Base-by-base conservation (phyloP, 2,888 invertebrate species). In the Mechanitis mazaeus region DNA sequence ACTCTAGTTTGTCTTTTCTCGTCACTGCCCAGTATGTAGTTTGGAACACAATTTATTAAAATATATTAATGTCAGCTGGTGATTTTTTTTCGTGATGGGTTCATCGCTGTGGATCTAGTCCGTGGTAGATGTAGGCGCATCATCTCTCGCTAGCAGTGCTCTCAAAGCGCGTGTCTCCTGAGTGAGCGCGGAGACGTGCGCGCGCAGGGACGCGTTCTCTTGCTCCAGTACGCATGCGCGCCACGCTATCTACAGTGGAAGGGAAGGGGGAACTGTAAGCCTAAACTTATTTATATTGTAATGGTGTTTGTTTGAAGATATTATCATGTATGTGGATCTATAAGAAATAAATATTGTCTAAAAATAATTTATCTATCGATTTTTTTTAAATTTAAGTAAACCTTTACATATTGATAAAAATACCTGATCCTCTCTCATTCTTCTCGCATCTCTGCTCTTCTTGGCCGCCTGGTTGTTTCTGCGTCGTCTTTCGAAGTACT, bases 381-480 rank as follows among this genome's bases (percentile, higher is more conserved):
- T 20, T 20, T 20, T 20, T 20, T 20, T 20, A 1, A 1, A 20
- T 20, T 20, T 20, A 20, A 20, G 20, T 20, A 38, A 7, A 38
- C 7, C 38, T 38, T 38, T 38, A 38, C 5, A 38, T 6, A 38
- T 38, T 38, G 38, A 38, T 38, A 38, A 38, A 9, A 11, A 42
- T 64, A 94, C 95, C 84, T 96, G 95, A 81, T 97, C 97, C 79
- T 97, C 97, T 38, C 97, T 89, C 56, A 95, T 92, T 80, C 97
- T 94, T 33, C 97, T 89, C 0, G 96, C 96, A 80, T 97, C 97
- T 38, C 97, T 84, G 0, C 96, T 96, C 80, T 97, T 97, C 83
- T 97, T 97, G 0, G 97, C 97, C 0, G 97, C 97, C 77, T 95
- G 94, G 80, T 97, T 97, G 82, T 97, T 97, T 7, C 97, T 89